Conservation (phyloP, 1,140 invertebrate species). For the Aplysia californica region DNA sequence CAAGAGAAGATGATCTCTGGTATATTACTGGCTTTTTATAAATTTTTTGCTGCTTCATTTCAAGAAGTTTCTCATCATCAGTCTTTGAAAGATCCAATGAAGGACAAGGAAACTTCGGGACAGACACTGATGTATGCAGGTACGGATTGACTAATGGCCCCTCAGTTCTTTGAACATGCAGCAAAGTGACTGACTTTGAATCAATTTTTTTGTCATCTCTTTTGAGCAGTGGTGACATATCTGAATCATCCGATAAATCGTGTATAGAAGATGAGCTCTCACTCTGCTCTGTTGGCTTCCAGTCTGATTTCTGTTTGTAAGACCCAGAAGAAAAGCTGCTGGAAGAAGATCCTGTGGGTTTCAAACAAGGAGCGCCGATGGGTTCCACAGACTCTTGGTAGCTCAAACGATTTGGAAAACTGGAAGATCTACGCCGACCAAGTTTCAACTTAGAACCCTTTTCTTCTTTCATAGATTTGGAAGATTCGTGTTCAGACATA, state of each 20-base stretch:
- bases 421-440: conserved; percentile 48
- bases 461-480: conserved; percentile 22
- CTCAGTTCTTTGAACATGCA: conserved; percentile 45
- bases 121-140: not conserved
- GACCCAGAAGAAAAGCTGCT: conserved; percentile 16
- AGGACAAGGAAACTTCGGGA: not conserved
- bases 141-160: conserved; percentile 22
- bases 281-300: conserved; percentile 7
- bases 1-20: conserved; percentile 21
- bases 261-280: conserved; percentile 31
- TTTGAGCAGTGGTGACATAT: conserved; percentile 28
- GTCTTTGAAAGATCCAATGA: conserved; percentile 46
- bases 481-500: conserved; percentile 34
- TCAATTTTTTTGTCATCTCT: conserved; percentile 32
- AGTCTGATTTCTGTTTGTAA: conserved; percentile 6
- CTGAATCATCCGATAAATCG: conserved; percentile 38
- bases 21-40: conserved; percentile 20
- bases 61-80: conserved; percentile 63
- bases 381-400: conserved; percentile 37
- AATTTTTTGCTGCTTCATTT: conserved; percentile 40
- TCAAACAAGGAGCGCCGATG: not conserved
- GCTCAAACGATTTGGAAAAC: conserved; percentile 60
- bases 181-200: conserved; percentile 46
- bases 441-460: conserved; percentile 31
- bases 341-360: conserved; percentile 7